Evolutionary conservation across 1,140 invertebrate genomes (phyloP).

Genomic region (Diuraphis noxia): DNA sequence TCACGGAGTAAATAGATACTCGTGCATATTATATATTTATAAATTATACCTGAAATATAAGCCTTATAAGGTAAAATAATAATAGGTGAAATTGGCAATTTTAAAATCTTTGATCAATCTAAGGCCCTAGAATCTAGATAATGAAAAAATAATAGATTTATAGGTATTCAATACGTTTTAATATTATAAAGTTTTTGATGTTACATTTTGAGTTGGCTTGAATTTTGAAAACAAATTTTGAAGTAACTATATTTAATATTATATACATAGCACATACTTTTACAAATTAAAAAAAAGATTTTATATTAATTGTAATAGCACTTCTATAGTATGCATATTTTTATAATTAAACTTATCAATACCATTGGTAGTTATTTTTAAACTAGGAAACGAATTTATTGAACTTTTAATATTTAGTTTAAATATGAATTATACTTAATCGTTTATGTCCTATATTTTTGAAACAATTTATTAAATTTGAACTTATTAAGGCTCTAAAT

Average conservation of each 20-base stretch:
- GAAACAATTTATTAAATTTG: not conserved
- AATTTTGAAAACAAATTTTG: not conserved
- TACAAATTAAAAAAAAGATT: not conserved
- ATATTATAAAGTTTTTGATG: not conserved
- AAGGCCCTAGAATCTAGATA: fast-evolving
- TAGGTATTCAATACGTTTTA: not conserved
- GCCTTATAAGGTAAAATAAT: not conserved
- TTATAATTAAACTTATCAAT: not conserved
- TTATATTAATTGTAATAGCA: not conserved
- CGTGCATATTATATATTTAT: not conserved
- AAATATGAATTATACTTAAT: not conserved
- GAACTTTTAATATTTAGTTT: not conserved
- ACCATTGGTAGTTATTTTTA: not conserved
- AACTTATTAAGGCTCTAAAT: not conserved
- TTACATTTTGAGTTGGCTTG: not conserved
- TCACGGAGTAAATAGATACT: not conserved
- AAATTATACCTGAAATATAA: not conserved
- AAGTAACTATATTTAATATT: not conserved
- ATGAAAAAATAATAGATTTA: not conserved
- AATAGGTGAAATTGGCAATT: not conserved
- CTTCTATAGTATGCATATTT: not conserved
- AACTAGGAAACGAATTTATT: not conserved
- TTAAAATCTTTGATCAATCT: not conserved
- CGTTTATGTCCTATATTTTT: not conserved
- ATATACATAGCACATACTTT: not conserved